phyloP scores from a whole-genome alignment of 2,888 invertebrate genomes.

The Flexamia atlantica region DNA sequence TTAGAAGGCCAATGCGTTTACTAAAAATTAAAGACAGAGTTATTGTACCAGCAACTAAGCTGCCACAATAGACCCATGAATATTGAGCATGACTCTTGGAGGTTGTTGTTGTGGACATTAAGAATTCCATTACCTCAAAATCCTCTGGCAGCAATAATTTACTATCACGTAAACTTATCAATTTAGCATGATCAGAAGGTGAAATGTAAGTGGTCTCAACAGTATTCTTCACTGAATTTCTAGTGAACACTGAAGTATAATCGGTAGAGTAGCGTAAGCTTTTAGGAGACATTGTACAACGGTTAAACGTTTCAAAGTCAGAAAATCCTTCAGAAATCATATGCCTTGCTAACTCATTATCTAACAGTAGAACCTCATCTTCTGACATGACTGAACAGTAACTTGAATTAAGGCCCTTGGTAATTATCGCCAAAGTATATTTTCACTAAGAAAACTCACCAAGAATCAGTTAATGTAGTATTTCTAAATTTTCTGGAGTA shows the following conservation, averaged over 20 bases:
- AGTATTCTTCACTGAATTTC: neutral
- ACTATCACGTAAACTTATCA: neutral
- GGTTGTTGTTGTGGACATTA: constrained; percentile 6
- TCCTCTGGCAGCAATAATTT: constrained; percentile 38
- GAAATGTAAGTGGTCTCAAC: neutral
- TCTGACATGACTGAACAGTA: constrained; percentile 4
- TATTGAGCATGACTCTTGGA: neutral
- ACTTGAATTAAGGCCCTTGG: too few relatives aligned
- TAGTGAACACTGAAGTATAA: neutral
- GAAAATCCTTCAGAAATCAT: constrained; percentile 15
- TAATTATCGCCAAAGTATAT: too few relatives aligned
- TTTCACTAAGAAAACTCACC: too few relatives aligned
- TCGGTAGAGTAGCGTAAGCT: neutral
- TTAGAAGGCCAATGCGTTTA: neutral
- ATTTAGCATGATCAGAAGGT: neutral
- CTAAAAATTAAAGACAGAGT: neutral
- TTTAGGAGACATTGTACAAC: neutral
- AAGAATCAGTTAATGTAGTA: too few relatives aligned
- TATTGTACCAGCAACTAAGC: neutral
- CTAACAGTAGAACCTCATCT: neutral
- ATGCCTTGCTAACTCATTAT: constrained; percentile 4
- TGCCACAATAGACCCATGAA: neutral
- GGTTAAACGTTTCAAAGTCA: constrained; percentile 10
- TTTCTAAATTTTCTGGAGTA: too few relatives aligned
- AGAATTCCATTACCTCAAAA: constrained; percentile 7